Evolutionary conservation across 2,888 invertebrate species (phyloP).

Genomic region (Cryptocephalus moraei): DNA sequence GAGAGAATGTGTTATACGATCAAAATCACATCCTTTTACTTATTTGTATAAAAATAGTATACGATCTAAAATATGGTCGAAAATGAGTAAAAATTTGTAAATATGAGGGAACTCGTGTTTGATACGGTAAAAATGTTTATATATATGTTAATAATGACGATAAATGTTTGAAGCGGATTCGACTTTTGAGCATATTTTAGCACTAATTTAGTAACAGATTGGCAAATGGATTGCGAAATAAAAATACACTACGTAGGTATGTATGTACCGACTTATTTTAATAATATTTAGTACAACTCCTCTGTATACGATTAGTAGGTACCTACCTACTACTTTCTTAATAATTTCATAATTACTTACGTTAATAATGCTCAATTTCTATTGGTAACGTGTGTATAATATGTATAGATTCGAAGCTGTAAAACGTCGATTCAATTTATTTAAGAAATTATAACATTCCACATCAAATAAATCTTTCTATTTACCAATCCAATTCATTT

Average conservation of each 20-base stretch:
- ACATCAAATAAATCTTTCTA: background rate
- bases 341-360: background rate
- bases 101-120: background rate
- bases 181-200: slow-evolving; percentile 3
- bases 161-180: background rate
- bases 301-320: background rate
- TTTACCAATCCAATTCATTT: slow-evolving; percentile 4
- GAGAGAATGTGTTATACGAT: background rate
- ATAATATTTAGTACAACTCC: too few relatives aligned
- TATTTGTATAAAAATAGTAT: slow-evolving; percentile 6
- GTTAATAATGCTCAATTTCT: background rate
- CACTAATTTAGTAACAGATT: slow-evolving; percentile 3
- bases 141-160: background rate
- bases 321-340: background rate
- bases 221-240: slow-evolving; percentile 4
- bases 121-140: background rate
- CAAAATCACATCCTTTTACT: slow-evolving; percentile 3
- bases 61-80: slow-evolving; percentile 5
- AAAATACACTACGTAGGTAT: background rate
- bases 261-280: too few relatives aligned
- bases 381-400: background rate
- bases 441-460: too few relatives aligned
- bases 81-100: background rate
- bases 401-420: background rate
- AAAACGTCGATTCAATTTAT: background rate